phyloP scores from a whole-genome alignment of 2,113 vertebrate genomes.

The Cavia aperea region DNA sequence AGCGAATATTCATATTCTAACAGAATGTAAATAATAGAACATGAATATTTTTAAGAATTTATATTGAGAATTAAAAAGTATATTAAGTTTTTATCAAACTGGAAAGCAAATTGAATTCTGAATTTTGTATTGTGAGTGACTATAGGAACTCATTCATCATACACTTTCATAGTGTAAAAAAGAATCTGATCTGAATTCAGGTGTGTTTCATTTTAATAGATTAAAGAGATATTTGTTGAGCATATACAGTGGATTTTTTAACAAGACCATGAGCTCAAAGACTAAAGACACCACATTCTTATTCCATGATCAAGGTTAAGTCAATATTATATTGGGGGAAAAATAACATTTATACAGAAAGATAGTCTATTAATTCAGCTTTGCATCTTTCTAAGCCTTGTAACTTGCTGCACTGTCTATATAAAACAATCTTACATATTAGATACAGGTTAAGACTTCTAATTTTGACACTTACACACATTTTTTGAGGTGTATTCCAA shows the following conservation, averaged over 20 bases:
- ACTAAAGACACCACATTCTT: neutral
- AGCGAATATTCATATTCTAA: neutral
- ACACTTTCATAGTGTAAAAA: neutral
- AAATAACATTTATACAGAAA: neutral
- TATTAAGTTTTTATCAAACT: neutral
- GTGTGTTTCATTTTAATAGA: neutral
- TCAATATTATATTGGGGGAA: neutral
- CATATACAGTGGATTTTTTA: neutral
- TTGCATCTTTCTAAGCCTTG: neutral
- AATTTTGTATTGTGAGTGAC: conserved; percentile 1
- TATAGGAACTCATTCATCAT: neutral
- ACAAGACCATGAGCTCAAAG: neutral
- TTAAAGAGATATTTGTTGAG: neutral
- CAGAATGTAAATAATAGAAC: neutral
- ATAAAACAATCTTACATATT: neutral
- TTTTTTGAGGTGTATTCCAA: neutral
- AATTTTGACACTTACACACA: neutral
- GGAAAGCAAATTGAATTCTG: neutral
- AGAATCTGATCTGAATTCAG: neutral
- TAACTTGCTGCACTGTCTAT: neutral
- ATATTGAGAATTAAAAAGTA: neutral
- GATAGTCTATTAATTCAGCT: neutral
- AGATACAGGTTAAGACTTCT: neutral
- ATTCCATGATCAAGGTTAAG: neutral
- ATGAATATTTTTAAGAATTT: neutral